phyloP scores from a whole-genome alignment of 1,140 invertebrate species.

The Daktulosphaira vitifoliae region DNA sequence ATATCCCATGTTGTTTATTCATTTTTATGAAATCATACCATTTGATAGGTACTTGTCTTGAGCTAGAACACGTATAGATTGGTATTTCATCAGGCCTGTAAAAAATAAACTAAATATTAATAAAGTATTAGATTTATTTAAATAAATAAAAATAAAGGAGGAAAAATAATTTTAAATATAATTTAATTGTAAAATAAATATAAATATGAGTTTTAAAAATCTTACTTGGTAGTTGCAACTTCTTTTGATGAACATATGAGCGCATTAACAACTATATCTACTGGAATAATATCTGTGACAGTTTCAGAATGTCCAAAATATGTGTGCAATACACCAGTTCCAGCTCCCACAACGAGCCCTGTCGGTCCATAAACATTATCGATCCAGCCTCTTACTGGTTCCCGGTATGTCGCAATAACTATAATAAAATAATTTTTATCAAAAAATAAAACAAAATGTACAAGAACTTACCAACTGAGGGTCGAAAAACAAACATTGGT shows the following conservation, averaged over 20 bases:
- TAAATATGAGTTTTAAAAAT: not conserved
- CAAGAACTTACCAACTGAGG: conserved; percentile 47
- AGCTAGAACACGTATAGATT: conserved; percentile 64
- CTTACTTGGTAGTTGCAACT: conserved; percentile 32
- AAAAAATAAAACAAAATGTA: too few species aligned
- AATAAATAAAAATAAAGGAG: too few species aligned
- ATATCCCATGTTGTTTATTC: conserved; percentile 29
- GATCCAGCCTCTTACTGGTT: conserved; percentile 68
- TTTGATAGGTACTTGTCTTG: conserved; percentile 54
- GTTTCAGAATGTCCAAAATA: conserved; percentile 45
- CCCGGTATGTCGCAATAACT: conserved; percentile 75
- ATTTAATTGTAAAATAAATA: not conserved
- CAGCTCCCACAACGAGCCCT: conserved; percentile 51
- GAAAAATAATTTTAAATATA: not conserved
- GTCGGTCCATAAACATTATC: conserved; percentile 78
- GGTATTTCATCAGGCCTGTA: conserved; percentile 37
- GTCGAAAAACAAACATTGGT: conserved; percentile 51
- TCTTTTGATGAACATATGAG: conserved; percentile 60
- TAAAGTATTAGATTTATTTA: not conserved
- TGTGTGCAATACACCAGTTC: conserved; percentile 59
- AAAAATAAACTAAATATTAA: not conserved
- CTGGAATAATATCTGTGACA: conserved; percentile 73
- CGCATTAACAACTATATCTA: conserved; percentile 75
- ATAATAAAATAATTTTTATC: conserved; percentile 40
- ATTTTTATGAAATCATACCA: conserved; percentile 51